Evolutionary conservation across 2,113 vertebrate genomes (phyloP).

Genomic region (Rhynchopsitta pachyrhyncha): DNA sequence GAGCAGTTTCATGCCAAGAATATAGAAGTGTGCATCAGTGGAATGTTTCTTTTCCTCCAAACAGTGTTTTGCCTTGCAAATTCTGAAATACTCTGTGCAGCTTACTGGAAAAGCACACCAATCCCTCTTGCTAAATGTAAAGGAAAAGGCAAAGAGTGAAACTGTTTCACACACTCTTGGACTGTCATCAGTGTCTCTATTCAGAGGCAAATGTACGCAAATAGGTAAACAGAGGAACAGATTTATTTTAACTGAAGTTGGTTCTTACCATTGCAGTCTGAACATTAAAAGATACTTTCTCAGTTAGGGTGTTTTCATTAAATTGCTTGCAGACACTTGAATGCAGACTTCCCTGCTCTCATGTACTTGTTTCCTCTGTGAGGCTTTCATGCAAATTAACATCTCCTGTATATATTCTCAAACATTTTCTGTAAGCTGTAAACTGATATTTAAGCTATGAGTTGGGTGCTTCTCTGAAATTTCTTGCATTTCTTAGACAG

Average conservation of each 20-base stretch:
- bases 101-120: background rate
- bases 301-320: background rate
- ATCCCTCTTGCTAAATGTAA: background rate
- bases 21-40: background rate
- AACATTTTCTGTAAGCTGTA: background rate
- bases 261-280: fast-evolving
- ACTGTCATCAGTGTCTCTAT: background rate
- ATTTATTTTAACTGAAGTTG: background rate
- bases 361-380: background rate
- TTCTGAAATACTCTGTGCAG: background rate
- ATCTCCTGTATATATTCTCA: background rate
- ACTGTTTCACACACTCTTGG: background rate
- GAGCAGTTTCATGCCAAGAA: background rate
- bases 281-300: background rate
- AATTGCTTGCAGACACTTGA: background rate
- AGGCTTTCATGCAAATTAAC: background rate
- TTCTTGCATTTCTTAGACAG: background rate
- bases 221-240: background rate
- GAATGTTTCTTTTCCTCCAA: conserved; percentile 21
- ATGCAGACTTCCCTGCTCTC: background rate
- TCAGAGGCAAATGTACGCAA: background rate
- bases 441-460: background rate
- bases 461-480: background rate
- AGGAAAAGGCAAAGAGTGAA: background rate
- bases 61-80: background rate